Percentiles rank a stretch among this genome's conserved stretches.
Conservation (phyloP, 2,888 invertebrate species). For the Epinotia ramella region DNA sequence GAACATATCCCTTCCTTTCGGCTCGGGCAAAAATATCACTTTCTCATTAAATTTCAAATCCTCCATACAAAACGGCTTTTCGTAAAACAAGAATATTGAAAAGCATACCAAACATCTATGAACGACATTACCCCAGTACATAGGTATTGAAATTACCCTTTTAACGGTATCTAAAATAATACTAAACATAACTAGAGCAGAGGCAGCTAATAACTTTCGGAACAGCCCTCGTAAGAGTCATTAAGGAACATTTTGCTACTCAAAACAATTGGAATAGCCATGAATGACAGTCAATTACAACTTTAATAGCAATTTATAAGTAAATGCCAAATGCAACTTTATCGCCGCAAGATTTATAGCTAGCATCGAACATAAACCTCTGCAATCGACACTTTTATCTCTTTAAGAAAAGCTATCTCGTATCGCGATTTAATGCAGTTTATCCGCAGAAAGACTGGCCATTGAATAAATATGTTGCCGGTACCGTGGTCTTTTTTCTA, state of each 20-base stretch:
- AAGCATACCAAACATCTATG: too few species aligned
- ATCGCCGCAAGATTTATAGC: conserved; percentile 39
- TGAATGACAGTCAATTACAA: background rate
- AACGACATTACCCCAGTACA: too few species aligned
- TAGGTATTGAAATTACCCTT: too few species aligned
- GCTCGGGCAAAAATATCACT: too few species aligned
- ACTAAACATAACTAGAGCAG: too few species aligned
- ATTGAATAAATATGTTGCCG: conserved; percentile 61
- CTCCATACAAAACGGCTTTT: too few species aligned
- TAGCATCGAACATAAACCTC: conserved; percentile 40
- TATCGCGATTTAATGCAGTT: conserved; percentile 58
- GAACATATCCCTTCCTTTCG: too few species aligned
- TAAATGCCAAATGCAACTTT: conserved; percentile 4
- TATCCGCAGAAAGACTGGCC: conserved; percentile 55
- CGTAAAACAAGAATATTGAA: too few species aligned
- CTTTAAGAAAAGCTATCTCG: conserved; percentile 46
- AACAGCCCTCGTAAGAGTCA: too few species aligned
- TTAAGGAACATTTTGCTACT: background rate
- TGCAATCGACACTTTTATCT: conserved; percentile 48
- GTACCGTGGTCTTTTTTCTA: background rate
- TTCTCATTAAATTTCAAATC: too few species aligned
- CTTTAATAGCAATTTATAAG: background rate
- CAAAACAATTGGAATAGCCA: background rate
- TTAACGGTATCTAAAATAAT: too few species aligned
- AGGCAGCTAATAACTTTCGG: too few species aligned